A percentile compares a stretch with the other conserved stretches of the same genome.
Evolutionary conservation across 2,888 invertebrate species (phyloP).

Genomic region (Ganaspis brasiliensis): DNA sequence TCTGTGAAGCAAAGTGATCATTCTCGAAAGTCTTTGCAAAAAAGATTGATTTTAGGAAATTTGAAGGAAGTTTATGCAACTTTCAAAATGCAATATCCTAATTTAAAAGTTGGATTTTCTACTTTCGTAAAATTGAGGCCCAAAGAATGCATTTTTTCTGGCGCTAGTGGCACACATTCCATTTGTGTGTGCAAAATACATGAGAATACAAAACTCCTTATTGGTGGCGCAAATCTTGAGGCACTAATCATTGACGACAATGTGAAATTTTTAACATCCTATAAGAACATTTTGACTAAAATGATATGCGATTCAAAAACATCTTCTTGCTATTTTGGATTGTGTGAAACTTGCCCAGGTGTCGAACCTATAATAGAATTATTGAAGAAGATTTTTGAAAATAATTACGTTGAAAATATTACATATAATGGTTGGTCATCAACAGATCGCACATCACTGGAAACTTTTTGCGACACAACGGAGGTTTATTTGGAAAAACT

Average conservation of each 20-base stretch:
- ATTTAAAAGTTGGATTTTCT: slow-evolving; percentile 8
- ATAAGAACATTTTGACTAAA: slow-evolving; percentile 14
- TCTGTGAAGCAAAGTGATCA: slow-evolving; percentile 12
- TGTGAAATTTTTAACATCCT: not conserved
- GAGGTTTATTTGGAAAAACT: not conserved
- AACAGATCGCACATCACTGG: not conserved
- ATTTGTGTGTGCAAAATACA: not conserved
- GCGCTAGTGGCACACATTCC: not conserved
- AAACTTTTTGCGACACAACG: not conserved
- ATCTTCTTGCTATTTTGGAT: not conserved
- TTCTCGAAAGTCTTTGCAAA: not conserved
- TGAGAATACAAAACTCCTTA: not conserved
- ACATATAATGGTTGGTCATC: not conserved
- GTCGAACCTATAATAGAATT: not conserved
- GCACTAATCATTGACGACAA: not conserved
- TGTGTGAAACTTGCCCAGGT: not conserved
- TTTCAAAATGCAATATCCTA: slow-evolving; percentile 10
- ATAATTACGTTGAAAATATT: not conserved
- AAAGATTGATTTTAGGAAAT: slow-evolving; percentile 4
- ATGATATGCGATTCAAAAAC: slow-evolving; percentile 3
- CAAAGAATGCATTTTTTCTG: not conserved
- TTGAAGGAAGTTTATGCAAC: slow-evolving; percentile 4
- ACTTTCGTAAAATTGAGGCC: not conserved
- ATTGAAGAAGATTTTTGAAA: not conserved
- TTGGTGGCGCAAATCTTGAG: not conserved